Base-by-base conservation (phyloP, 2,888 invertebrate species). In the Conops quadrifasciatus region DNA sequence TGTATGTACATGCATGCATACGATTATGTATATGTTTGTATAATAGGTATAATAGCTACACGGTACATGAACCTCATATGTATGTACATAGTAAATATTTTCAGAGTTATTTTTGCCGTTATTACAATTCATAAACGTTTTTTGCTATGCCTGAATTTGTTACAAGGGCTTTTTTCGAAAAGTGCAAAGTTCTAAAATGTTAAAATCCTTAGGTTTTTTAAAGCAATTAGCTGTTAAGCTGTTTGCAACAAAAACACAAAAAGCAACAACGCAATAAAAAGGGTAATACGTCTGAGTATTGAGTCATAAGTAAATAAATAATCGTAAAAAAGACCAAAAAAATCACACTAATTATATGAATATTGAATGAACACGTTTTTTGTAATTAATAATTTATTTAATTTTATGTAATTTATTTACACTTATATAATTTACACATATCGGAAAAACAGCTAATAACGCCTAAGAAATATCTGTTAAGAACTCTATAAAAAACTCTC, bases 81-180 rank as follows among this genome's bases (percentile, higher is more conserved):
- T 21, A 13, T 30, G 28, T 49, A 49, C 49, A 36, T 47, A 64
- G 59, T n/a, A 65, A 43, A 64, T 30, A 43, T 59, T 59, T 59
- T 9, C 49, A 51, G 16, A 47, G 45, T 45, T 62, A 36, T 36
- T 65, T 65, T 45, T 47, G 21, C 30, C 49, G n/a, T 65, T 65
- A 13, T 21, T 56, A 43, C 36, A 58, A 28, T 58, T 58, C 15
- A 24, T 24, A 58, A 45, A 21, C 16, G 3, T 45, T 5, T 43
- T 4, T 45, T 47, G n/a, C 15, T 26, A 21, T 16, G 60, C 36
- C 59, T 26, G 67, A 66, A 73, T 72, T 65, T 73, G 72, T 72
- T 73, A 73, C 73, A 73, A 73, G 73, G 73, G 72, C 73, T 60
- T 72, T 67, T 70, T 36, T 13, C n/a, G 9, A 11, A 45, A 24